phyloP scores from a whole-genome alignment of 2,113 vertebrate genomes.

The Oncorhynchus nerka region DNA sequence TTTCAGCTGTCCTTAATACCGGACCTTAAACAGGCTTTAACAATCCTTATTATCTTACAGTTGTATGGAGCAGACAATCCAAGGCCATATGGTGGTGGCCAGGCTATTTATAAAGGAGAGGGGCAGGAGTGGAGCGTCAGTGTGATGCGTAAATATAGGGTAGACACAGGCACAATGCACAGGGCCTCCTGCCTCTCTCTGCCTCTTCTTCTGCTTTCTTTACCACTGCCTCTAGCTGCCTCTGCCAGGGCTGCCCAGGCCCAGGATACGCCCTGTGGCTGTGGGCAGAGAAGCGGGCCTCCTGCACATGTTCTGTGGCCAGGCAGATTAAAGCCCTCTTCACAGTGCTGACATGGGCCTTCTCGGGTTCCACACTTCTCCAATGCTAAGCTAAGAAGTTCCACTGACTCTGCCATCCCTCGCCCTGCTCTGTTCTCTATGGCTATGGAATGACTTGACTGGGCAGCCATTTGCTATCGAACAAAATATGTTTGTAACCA shows the following conservation, averaged over 20 bases:
- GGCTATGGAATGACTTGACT: constrained; percentile 63
- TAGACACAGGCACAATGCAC: constrained; percentile 71
- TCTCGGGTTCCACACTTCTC: constrained; percentile 69
- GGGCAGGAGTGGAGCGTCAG: constrained; percentile 52
- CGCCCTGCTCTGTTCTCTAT: constrained; percentile 44
- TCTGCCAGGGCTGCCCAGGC: constrained; percentile 36
- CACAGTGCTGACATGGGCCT: constrained; percentile 75
- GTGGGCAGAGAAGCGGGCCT: constrained; percentile 69
- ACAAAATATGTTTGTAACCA: constrained; percentile 76
- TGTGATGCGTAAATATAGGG: constrained; percentile 70
- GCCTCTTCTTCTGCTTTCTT: neutral
- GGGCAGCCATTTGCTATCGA: constrained; percentile 66
- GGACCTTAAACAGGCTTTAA: constrained; percentile 1
- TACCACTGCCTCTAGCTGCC: constrained; percentile 36
- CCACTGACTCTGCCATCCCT: constrained; percentile 65
- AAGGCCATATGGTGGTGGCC: constrained; percentile 48
- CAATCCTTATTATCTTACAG: constrained; percentile 19
- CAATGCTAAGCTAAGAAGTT: constrained; percentile 61
- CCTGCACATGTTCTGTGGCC: constrained; percentile 75
- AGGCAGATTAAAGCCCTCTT: constrained; percentile 77
- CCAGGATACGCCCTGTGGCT: constrained; percentile 75
- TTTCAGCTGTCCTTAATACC: neutral
- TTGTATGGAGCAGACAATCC: constrained; percentile 28
- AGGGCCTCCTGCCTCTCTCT: constrained; percentile 48
- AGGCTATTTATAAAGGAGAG: constrained; percentile 64